Evolutionary conservation across 2,797 vertebrate genomes (phyloP), one percentile per base, ranked within the genome.

Genomic region (Hypotaenidia okinawae): DNA sequence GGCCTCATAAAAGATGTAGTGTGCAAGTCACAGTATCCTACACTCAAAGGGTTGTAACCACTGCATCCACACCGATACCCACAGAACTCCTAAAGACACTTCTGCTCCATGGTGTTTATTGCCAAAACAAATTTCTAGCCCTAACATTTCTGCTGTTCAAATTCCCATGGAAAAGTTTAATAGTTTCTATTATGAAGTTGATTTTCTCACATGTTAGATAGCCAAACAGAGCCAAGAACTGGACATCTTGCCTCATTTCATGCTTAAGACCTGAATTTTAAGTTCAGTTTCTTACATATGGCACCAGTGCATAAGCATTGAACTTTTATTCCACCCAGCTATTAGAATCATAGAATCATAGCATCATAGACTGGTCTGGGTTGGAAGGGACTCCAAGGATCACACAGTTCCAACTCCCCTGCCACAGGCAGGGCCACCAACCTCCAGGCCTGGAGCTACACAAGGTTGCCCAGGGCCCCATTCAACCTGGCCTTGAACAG

Each of bases 81-180:
- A 66, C 66, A 69, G 69, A 83, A 87, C 88, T 77, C 82, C 79
- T 83, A 67, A 88, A 94, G 91, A 85, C 61, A 63, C 66, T 94
- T 86, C 73, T 87, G 76, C 58, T 81, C 55, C 2, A 9, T 10
- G 33, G 66, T 69, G 79, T 88, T 96, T 84, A 94, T 18, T 93
- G 91, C 90, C 90, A 96, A 94, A 91, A 84, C 82, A 88, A 95
- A 95, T 93, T 95, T 84, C 69, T 75, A 47, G 73, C 2, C 79
- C 91, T 69, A 68, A 84, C 32, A 21, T 93, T 94, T 93, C 83
- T 94, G 94, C 66, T 15, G 13, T 75, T 95, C 70, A 73, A 43
- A 89, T 95, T 95, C 90, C 91, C 91, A 88, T 73, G 85, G 85
- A 96, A 95, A 94, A 95, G 45, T 86, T 95, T 80, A 87, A 80